Percentiles rank a stretch among this genome's conserved stretches.
Evolutionary conservation across 2,888 invertebrate species (phyloP).

Genomic region (Lydus trimaculatus): DNA sequence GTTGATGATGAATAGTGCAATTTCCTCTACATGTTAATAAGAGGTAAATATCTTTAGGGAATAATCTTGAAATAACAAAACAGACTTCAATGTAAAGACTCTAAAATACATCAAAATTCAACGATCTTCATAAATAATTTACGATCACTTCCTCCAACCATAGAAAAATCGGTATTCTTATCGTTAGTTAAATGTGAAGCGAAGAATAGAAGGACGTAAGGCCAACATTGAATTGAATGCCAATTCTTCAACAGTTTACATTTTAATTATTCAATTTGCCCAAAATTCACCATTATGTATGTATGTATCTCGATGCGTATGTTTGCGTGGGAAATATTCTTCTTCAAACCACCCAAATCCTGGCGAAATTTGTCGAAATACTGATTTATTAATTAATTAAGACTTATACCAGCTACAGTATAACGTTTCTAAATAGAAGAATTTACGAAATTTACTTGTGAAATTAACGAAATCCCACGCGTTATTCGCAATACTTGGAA

Average conservation of each 20-base stretch:
- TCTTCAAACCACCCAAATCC: not conserved
- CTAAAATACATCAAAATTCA: not conserved
- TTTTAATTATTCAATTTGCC: constrained; percentile 31
- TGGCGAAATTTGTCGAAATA: not conserved
- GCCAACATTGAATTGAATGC: constrained; percentile 21
- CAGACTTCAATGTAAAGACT: not conserved
- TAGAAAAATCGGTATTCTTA: constrained; percentile 4
- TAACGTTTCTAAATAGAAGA: not conserved
- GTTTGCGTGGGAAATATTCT: not conserved
- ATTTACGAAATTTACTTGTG: not conserved
- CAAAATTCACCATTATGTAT: not conserved
- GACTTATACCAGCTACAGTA: not conserved
- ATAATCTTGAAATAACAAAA: not conserved
- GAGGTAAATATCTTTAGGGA: not conserved
- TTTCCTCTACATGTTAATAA: not conserved
- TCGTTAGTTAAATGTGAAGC: constrained; percentile 3
- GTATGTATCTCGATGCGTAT: not conserved
- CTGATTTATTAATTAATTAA: constrained; percentile 1
- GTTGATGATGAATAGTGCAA: not conserved
- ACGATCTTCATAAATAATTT: constrained; percentile 12
- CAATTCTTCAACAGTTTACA: constrained; percentile 7
- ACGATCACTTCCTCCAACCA: constrained; percentile 11
- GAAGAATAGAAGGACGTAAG: too few relatives aligned
- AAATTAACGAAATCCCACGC: not conserved
- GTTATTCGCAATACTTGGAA: not conserved